Evolutionary conservation across 2,797 vertebrate species (phyloP).

Genomic region (Ctenopoma kingsleyae): DNA sequence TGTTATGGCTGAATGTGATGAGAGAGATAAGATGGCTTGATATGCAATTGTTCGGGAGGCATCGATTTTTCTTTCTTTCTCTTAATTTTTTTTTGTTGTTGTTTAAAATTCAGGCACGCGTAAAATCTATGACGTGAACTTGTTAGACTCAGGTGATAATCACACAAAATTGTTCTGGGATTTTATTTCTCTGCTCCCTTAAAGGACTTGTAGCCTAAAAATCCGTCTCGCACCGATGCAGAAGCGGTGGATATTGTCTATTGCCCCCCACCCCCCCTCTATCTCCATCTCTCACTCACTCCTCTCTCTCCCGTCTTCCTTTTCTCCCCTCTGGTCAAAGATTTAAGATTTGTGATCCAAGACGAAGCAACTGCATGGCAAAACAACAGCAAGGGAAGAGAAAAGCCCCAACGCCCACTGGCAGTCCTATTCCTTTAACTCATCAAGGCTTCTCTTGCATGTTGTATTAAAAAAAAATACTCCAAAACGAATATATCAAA

Average conservation of each 20-base stretch:
- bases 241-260: constrained; percentile 76
- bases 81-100: not conserved
- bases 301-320: constrained; percentile 24
- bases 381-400: constrained; percentile 86
- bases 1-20: constrained; percentile 82
- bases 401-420: constrained; percentile 85
- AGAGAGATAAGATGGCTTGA: constrained; percentile 82
- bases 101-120: constrained; percentile 16
- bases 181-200: constrained; percentile 53
- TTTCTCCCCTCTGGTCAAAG: constrained; percentile 54
- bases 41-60: constrained; percentile 75
- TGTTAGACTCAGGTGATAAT: constrained; percentile 52
- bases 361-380: constrained; percentile 85
- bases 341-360: constrained; percentile 83
- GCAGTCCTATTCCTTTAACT: constrained; percentile 87
- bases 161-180: constrained; percentile 37
- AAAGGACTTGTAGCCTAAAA: constrained; percentile 70
- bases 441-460: constrained; percentile 81
- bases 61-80: constrained; percentile 49
- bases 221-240: constrained; percentile 69
- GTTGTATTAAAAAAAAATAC: constrained; percentile 64
- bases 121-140: constrained; percentile 39
- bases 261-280: constrained; percentile 35
- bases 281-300: not conserved
- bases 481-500: constrained; percentile 54